Evolutionary conservation across 1,140 invertebrate genomes (phyloP), one percentile per base, ranked within the genome.

Genomic region (Oncopodura yosiiana): DNA sequence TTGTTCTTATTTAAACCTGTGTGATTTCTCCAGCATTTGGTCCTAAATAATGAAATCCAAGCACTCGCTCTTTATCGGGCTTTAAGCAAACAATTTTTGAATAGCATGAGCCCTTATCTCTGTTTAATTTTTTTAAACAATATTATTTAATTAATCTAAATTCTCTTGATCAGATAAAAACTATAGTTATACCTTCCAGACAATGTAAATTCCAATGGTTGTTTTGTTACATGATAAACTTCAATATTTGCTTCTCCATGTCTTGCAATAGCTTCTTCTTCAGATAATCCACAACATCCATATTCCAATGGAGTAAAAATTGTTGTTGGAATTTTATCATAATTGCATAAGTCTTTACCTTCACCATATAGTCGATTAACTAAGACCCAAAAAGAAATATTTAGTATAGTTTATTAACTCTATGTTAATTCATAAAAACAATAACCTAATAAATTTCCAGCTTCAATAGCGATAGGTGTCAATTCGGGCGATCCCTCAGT

Each of bases 261-360:
- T 49, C 73, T 70, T 34, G 73, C 70, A 2, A 83, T 71, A 0
- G 94, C 94, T 39, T 75, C 77, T 70, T 99, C 94, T 75, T 99
- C 94, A 65, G 88, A 84, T 14, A 93, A 73, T 5, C 94, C 95
- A 39, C 94, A 89, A 67, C 81, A 84, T 2, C 90, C 90, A 69
- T 99, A 99, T 74, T 99, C 95, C 3, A 97, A 66, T 12, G 94
- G 94, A 37, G 90, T 95, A 69, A 98, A 99, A 5, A 99, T 83
- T 8, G 94, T 98, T 30, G 94, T 99, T 26, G 94, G 87, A 5
- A 99, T 84, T 72, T 94, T 92, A 0, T 75, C 70, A 67, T 97
- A 97, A 71, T 97, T 90, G 80, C 72, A 70, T 45, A 79, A 72
- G 11, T 29, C 24, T 0, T 61, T 68, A 2, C 71, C 70, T 51